phyloP scores from a whole-genome alignment of 2,113 vertebrate genomes.

The Arizona elegans region DNA sequence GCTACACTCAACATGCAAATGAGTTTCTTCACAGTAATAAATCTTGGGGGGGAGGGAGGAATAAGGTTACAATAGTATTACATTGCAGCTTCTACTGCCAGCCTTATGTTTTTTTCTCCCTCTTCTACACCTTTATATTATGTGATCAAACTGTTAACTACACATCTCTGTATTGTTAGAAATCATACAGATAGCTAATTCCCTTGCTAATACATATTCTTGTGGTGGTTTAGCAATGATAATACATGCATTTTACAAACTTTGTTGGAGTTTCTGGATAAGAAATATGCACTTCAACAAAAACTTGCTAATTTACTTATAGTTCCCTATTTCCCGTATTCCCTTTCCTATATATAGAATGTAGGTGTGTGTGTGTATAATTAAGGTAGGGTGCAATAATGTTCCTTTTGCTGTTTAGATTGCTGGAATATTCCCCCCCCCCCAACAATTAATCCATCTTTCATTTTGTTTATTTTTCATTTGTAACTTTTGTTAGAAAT shows the following conservation, averaged over 20 bases:
- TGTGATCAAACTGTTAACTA: not conserved
- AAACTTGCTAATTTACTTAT: conserved; percentile 41
- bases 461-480: conserved; percentile 30
- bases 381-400: conserved; percentile 10
- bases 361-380: conserved; percentile 12
- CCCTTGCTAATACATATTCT: not conserved
- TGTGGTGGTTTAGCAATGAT: conserved; percentile 13
- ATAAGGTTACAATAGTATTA: not conserved
- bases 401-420: conserved; percentile 20
- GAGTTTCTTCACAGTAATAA: not conserved
- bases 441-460: conserved; percentile 21
- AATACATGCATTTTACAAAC: conserved; percentile 26
- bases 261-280: conserved; percentile 26
- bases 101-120: not conserved
- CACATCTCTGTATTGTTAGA: conserved; percentile 23
- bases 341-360: conserved; percentile 12
- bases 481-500: conserved; percentile 28
- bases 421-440: conserved; percentile 29
- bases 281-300: conserved; percentile 29
- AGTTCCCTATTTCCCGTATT: conserved; percentile 9
- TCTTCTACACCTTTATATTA: not conserved
- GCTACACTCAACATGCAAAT: not conserved
- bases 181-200: not conserved
- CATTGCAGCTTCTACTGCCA: not conserved
- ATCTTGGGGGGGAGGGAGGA: not conserved